A percentile compares a stretch with the other conserved stretches of the same genome.
Conservation (phyloP, 2,113 vertebrate species). For the Tenrec ecaudatus region DNA sequence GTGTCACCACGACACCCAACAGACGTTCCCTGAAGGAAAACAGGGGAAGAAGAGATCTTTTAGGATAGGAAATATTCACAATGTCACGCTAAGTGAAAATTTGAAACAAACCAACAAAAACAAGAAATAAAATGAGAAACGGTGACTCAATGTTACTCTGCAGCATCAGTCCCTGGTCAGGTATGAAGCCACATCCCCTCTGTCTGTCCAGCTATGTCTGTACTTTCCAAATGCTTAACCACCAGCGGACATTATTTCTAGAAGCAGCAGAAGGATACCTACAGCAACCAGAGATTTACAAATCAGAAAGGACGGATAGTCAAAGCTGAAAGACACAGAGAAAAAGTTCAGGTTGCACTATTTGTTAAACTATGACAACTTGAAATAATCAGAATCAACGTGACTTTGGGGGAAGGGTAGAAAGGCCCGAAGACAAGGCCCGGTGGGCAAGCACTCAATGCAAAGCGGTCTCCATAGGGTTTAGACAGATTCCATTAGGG, state of each 20-base stretch:
- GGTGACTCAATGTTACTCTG: not conserved
- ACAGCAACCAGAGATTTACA: not conserved
- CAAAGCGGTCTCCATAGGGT: not conserved
- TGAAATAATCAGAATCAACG: not conserved
- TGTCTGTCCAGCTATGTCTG: not conserved
- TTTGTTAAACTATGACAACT: not conserved
- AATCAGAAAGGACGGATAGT: not conserved
- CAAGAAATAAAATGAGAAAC: not conserved
- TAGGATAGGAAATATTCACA: not conserved
- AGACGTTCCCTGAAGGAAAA: not conserved
- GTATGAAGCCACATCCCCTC: not conserved
- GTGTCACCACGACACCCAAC: no score
- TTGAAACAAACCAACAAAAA: not conserved
- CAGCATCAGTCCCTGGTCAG: not conserved
- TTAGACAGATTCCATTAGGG: not conserved
- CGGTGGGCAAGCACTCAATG: not conserved
- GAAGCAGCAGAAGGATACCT: not conserved
- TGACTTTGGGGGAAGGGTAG: not conserved
- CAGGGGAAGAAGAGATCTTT: not conserved
- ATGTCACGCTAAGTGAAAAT: not conserved
- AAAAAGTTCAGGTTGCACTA: not conserved
- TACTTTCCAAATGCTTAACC: not conserved
- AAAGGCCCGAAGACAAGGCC: not conserved
- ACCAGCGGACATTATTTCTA: not conserved
- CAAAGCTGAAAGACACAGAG: not conserved